Base-by-base conservation (phyloP, 2,888 invertebrate genomes). In the Drosophila mimica region DNA sequence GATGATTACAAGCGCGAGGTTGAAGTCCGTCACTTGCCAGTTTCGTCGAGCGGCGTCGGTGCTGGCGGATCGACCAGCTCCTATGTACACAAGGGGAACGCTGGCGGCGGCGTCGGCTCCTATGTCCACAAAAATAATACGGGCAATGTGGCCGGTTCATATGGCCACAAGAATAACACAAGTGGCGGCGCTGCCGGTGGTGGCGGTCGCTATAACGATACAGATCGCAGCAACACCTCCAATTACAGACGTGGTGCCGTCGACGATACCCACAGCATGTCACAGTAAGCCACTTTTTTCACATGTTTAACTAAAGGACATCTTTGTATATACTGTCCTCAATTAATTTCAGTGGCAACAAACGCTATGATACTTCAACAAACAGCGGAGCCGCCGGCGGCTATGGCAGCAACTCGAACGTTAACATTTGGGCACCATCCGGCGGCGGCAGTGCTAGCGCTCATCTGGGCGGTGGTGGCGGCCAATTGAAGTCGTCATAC, bases 1-100 rank as follows among this genome's bases (percentile, higher is more conserved):
- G 92, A 91, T 57, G 92, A 91, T 20, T 92, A 92, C 60, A 93
- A 92, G 40, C 92, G 93, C n/a, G 93, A 93, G 20, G 91, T 92
- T 13, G 93, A 93, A 53, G 89, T 93, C n/a, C 92, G 91, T 53
- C 93, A 91, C 72, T 79, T 92, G 63, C 83, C 80, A 34, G 76
- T 89, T 7, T 74, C 91, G 11, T 73, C 74, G 8, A 71, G 74
- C 38, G 76, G 63, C 13, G 85, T 76, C 1, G 78, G 78, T 46
- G 75, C 85, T 7, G 77, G 79, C 3, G 85, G 81, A 15, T 79
- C 84, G 3, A 83, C 87, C 59, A 82, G 90, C 46, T 89, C 90
- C 9, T 92, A 91, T 67, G 71, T 81, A 17, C 85, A 85, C 61
- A 80, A 80, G 59, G 73, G 71, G 48, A 80, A 80, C 49, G 31